A percentile compares a stretch with the other conserved stretches of the same genome.
Conservation (phyloP, 1,140 invertebrate genomes). For the Nebria ingens region DNA sequence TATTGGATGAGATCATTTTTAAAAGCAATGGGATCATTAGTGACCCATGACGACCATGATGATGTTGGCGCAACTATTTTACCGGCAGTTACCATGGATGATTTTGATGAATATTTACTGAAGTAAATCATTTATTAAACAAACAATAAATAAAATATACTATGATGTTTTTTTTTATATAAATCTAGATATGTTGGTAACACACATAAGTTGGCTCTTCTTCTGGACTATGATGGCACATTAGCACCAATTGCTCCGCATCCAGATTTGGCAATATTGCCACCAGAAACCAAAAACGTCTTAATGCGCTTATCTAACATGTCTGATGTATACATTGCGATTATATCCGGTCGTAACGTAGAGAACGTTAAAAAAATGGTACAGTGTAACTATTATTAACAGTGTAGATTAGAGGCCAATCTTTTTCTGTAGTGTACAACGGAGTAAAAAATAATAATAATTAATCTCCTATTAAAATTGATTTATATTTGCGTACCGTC, state of each 20-base stretch:
- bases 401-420: too few relatives aligned
- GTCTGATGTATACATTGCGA: slow-evolving; percentile 78
- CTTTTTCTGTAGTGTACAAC: too few relatives aligned
- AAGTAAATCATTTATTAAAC: slow-evolving; percentile 46
- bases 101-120: slow-evolving; percentile 76
- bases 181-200: slow-evolving; percentile 72
- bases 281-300: slow-evolving; percentile 74
- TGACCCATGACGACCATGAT: slow-evolving; percentile 57
- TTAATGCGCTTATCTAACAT: slow-evolving; percentile 75
- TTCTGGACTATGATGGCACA: slow-evolving; percentile 85
- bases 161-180: too few relatives aligned
- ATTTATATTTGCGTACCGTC: too few relatives aligned
- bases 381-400: too few relatives aligned
- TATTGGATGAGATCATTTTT: slow-evolving; percentile 83
- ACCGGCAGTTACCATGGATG: slow-evolving; percentile 75
- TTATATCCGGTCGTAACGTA: slow-evolving; percentile 77
- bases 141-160: slow-evolving; percentile 3
- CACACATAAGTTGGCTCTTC: slow-evolving; percentile 69
- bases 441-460: too few relatives aligned
- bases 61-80: slow-evolving; percentile 70
- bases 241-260: slow-evolving; percentile 79
- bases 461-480: too few relatives aligned
- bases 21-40: slow-evolving; percentile 69
- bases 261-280: slow-evolving; percentile 76
- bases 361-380: slow-evolving; percentile 83